Evolutionary conservation across 30 jellyfish, hydroid and myxozoan species (phyloP).

Genomic region (Mastigias papua): DNA sequence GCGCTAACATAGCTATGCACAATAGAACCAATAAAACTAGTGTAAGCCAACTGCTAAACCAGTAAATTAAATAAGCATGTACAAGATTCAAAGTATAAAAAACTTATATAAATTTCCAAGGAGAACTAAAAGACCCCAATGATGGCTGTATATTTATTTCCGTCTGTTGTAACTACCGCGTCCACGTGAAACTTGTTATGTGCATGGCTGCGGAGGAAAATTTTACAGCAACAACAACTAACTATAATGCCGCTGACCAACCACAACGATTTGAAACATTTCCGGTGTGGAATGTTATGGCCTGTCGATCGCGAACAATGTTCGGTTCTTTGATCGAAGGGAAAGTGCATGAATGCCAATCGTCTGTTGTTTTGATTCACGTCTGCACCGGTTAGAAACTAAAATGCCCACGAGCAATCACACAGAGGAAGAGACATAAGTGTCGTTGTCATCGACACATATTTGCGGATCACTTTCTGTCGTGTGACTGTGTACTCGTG

Average conservation of each 20-base stretch:
- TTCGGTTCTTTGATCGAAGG: slow-evolving; percentile 22
- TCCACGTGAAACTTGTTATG: too few relatives aligned
- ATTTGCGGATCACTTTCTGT: background rate
- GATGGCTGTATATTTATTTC: too few relatives aligned
- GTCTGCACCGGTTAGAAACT: slow-evolving; percentile 24
- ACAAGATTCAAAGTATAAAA: too few relatives aligned
- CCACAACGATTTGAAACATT: slow-evolving; percentile 53
- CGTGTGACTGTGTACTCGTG: background rate
- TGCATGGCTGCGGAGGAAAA: background rate
- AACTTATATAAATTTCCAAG: too few relatives aligned
- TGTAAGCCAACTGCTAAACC: too few relatives aligned
- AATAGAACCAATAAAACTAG: too few relatives aligned
- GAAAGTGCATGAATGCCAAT: slow-evolving; percentile 14
- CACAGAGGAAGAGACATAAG: slow-evolving; percentile 29
- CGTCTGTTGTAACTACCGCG: too few relatives aligned
- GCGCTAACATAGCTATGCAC: too few relatives aligned
- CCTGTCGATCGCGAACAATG: slow-evolving; percentile 32
- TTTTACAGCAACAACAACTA: background rate
- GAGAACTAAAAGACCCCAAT: too few relatives aligned
- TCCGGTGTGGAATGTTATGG: slow-evolving; percentile 55
- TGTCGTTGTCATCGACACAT: background rate
- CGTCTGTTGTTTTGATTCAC: slow-evolving; percentile 14
- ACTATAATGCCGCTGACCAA: slow-evolving; percentile 65
- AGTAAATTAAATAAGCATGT: too few relatives aligned
- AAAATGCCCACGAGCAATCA: slow-evolving; percentile 45